Base-by-base conservation (phyloP, 2,797 vertebrate genomes). In the Alfaro cultratus region DNA sequence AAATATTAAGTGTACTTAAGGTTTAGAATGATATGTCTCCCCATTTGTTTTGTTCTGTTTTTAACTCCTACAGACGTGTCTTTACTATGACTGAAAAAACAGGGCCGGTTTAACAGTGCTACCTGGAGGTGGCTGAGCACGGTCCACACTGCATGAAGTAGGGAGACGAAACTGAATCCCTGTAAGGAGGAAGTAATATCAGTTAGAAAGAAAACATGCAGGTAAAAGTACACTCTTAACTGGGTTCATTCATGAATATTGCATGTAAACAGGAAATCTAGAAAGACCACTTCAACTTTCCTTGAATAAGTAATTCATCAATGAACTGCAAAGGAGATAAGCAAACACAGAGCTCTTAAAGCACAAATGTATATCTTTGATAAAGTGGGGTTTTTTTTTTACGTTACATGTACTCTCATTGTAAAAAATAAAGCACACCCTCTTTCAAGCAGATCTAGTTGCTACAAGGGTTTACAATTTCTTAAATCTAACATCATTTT, bases 101-200 rank as follows among this genome's bases (percentile, higher is more conserved):
- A 83, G 72, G 74, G 53, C 74, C 73, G 76, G 77, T 87, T 76
- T 71, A 43, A 67, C 77, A 73, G 16, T 75, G 87, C 70, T 96
- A 96, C 96, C 96, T 96, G 96, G 93, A 83, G 95, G 92, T 64
- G 94, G 94, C 60, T 96, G 95, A 89, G 95, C 93, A 53, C 96
- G 95, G 89, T 96, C 96, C 91, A 94, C 94, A 70, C 93, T 95
- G 93, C 96, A 96, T 85, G 96, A 94, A 91, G 96, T 93, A 83
- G 96, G 96, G 90, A 96, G 95, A 90, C 96, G 96, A 93, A 96
- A 96, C 94, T 96, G 96, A 95, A 96, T 96, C 92, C 96, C 96
- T 96, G 93, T 79, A 95, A 95, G 84, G 87, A 94, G 92, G 82
- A 95, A 92, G 93, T 80, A 72, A 76, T 82, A 83, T 3, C 72